Evolutionary conservation across 2,888 invertebrate genomes (phyloP), one percentile per base, ranked within the genome.

Genomic region (Pyrrhia umbra): DNA sequence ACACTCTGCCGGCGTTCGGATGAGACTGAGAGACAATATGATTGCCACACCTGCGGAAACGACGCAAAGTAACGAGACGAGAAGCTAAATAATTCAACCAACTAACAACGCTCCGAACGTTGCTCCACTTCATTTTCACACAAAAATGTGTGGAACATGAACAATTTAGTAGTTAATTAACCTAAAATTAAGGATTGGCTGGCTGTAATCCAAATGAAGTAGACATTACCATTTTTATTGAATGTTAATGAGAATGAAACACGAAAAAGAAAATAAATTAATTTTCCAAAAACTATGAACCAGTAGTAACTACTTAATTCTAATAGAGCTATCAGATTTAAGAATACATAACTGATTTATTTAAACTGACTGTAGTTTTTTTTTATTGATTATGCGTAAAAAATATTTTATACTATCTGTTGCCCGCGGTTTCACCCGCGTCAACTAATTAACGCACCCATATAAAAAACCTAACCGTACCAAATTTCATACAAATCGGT

Each of bases 41-140:
- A 93, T 94, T 90, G 93, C 93, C 92, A 93, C 95, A 95, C 94
- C 95, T 95, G 95, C 93, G 93, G 93, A 94, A 93, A 92, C 92
- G 88, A 76, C 84, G 86, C 89, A 90, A 91, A 93, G 92, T 93
- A 94, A 94, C 92, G 93, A 94, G 93, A 91, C 92, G 91, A 90
- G 90, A 86, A 87, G 89, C 91, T 93, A 92, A 94, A 93, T 92
- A 92, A 93, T 93, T 93, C 92, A 93, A 87, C 85, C 88, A 88
- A 89, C 90, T 88, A 88, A 83, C 83, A 80, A 79, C 81, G 83
- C 73, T 70, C 61, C 76, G 83, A 74, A 88, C 68, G 77, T 73
- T 86, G 90, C 92, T 92, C 92, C 75, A 65, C 77, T 75, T 43
- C 60, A 51, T 73, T 72, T 79, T 80, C 76, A 34, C 60, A 62